Base-by-base conservation (phyloP, 1,140 invertebrate genomes). In the Coelopa frigida region DNA sequence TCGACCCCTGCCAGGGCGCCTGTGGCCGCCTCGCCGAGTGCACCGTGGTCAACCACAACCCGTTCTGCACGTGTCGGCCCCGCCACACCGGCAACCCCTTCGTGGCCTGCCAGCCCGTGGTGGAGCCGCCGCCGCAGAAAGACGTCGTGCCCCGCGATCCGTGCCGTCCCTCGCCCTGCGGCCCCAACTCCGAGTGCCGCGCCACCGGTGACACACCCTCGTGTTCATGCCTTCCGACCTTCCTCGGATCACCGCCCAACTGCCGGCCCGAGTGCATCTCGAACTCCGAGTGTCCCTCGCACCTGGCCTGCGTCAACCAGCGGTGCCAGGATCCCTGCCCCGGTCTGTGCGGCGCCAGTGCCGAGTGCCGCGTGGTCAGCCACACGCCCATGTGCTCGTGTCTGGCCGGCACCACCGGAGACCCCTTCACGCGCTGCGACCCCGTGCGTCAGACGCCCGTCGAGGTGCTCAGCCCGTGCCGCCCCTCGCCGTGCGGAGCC, bases 11-110 rank as follows among this genome's bases (percentile, higher is more conserved):
- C 52, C 73, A 76, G n/a, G 76, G 78, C 3, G 74, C 80, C 2
- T 87, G 84, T 58, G 83, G 83, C 12, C 59, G 74, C 15, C 75
- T 80, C 54, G 85, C 87, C 2, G 76, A 83, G 53, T 91, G 87
- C 61, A 78, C 73, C 15, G 82, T 84, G 2, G 75, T 79, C 48
- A 79, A 80, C 48, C 83, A 89, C 58, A 78, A 83, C 45, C 85
- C 83, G 26, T 74, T 78, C 42, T 91, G 88, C 53, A 77, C 75
- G n/a, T 90, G 87, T 56, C 77, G 80, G 42, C 68, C 74, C 37
- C 81, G 81, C 42, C 84, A 78, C 48, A 83, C 81, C 12, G 87
- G 87, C 40, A 84, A 89, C 77, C 83, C 87, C 18, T 86, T 68
- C 45, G 51, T 62, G 14, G 63, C 58, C 0, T 67, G 63, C 22